Evolutionary conservation across 2,888 invertebrate genomes (phyloP), one percentile per base, ranked within the genome.

Genomic region (Anthophora plumipes): DNA sequence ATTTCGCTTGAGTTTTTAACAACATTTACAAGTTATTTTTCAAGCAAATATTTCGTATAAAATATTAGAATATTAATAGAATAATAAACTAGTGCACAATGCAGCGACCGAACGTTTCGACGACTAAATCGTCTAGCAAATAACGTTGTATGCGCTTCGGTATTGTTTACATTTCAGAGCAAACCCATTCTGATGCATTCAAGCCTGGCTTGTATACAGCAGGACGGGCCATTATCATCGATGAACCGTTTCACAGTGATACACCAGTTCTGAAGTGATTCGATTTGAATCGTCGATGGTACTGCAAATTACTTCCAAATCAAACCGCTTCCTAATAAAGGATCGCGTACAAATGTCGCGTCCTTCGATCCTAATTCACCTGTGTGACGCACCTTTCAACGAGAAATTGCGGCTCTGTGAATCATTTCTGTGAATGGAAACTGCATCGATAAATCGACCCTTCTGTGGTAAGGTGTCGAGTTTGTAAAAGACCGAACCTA

Each of bases 301-400:
- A 52, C 43, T 64, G 63, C 31, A 71, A 71, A 71, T 71, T 71
- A 76, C 76, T 71, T 50, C 48, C 43, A 64, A 59, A 71, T 72
- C 57, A 52, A 43, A 59, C 57, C 37, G 39, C 48, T 41, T 59
- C 41, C 37, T 59, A 64, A 71, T 72, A 59, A 76, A 55, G 72
- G 57, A 22, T 37, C 52, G 39, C 55, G 46, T 8, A 17, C 14
- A 52, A 52, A 68, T 39, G 48, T 22, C 67, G 14, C 14, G 0
- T 61, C 41, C 60, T 43, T 25, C 22, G 61, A 14, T 60, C 12
- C 52, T 39, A 20, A 17, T 46, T 46, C 61, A 1, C 52, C 22
- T 31, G 20, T n/a, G 54, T 7, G 9, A 14, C 20, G 64, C 37
- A 37, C 37, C 31, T 66, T 66, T 50, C 64, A 50, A 14, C 20